Conservation (phyloP, 2,113 vertebrate genomes). For the Suricata suricatta region DNA sequence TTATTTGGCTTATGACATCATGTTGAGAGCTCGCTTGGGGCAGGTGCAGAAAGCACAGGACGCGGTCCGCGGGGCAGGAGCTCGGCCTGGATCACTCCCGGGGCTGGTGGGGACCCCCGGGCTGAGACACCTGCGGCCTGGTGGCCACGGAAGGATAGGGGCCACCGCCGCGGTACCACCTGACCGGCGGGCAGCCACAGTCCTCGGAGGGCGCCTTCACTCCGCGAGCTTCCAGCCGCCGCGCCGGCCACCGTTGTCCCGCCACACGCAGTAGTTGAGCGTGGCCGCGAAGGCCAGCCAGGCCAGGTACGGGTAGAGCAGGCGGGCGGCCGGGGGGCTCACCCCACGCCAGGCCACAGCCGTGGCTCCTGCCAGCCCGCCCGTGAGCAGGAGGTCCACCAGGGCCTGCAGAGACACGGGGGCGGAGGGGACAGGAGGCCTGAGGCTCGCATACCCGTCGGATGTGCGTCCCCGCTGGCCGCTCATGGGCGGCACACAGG, state of each 20-base stretch:
- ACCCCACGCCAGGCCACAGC: conserved; percentile 84
- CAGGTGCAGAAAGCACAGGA: rapidly evolving
- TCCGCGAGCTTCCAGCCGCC: neutral
- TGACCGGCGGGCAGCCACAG: neutral
- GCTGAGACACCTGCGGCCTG: neutral
- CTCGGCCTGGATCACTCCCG: neutral
- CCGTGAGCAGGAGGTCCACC: conserved; percentile 78
- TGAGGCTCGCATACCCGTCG: rapidly evolving
- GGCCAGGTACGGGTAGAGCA: conserved; percentile 87
- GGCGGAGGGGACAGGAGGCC: neutral
- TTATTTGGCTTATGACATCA: conserved; percentile 56
- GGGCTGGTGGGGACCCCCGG: neutral
- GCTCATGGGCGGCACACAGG: rapidly evolving
- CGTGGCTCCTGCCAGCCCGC: conserved; percentile 79
- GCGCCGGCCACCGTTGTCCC: conserved; percentile 72
- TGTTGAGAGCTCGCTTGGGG: rapidly evolving
- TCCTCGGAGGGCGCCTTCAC: rapidly evolving
- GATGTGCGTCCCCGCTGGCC: neutral
- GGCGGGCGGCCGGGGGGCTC: conserved; percentile 82
- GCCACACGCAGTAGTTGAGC: conserved; percentile 86
- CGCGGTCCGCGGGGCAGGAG: rapidly evolving
- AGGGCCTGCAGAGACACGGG: conserved; percentile 79
- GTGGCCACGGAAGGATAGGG: rapidly evolving
- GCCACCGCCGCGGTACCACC: neutral
- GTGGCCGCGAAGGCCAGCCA: conserved; percentile 85